phyloP scores from a whole-genome alignment of 1,140 invertebrate genomes.

The Drosophila busckii region DNA sequence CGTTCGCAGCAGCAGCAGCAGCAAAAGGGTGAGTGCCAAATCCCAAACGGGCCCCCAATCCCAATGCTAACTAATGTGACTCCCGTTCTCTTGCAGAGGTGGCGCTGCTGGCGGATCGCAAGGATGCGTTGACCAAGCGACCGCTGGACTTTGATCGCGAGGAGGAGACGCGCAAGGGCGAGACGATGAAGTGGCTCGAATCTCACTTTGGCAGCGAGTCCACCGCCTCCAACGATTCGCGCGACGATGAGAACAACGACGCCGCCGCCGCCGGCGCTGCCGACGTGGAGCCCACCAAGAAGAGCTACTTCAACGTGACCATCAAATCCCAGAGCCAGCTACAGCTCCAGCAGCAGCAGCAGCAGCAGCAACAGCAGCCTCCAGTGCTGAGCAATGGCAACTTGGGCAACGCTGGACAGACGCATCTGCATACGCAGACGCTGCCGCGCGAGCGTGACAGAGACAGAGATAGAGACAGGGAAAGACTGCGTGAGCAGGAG shows the following conservation, averaged over 20 bases:
- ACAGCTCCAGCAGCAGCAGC: slow-evolving; percentile 16
- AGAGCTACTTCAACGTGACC: slow-evolving; percentile 87
- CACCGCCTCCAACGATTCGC: slow-evolving; percentile 85
- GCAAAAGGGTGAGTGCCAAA: slow-evolving; percentile 66
- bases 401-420: no score
- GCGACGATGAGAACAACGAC: slow-evolving; percentile 79
- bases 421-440: slow-evolving; percentile 32
- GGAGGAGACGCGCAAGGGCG: slow-evolving; percentile 91
- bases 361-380: slow-evolving; percentile 13
- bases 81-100: slow-evolving; percentile 57
- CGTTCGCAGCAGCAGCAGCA: slow-evolving; percentile 80
- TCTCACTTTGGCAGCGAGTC: slow-evolving; percentile 93
- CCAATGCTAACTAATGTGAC: no score
- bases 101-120: slow-evolving; percentile 82
- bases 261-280: no score
- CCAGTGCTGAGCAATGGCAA: slow-evolving; percentile 19
- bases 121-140: slow-evolving; percentile 88
- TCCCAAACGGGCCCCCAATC: not conserved
- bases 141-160: slow-evolving; percentile 91
- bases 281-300: slow-evolving; percentile 82
- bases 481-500: slow-evolving; percentile 15
- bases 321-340: slow-evolving; percentile 84
- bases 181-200: slow-evolving; percentile 93
- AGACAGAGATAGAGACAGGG: not conserved
- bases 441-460: slow-evolving; percentile 38